Evolutionary conservation across 2,797 vertebrate genomes (phyloP).

Genomic region (Microcaecilia unicolor): DNA sequence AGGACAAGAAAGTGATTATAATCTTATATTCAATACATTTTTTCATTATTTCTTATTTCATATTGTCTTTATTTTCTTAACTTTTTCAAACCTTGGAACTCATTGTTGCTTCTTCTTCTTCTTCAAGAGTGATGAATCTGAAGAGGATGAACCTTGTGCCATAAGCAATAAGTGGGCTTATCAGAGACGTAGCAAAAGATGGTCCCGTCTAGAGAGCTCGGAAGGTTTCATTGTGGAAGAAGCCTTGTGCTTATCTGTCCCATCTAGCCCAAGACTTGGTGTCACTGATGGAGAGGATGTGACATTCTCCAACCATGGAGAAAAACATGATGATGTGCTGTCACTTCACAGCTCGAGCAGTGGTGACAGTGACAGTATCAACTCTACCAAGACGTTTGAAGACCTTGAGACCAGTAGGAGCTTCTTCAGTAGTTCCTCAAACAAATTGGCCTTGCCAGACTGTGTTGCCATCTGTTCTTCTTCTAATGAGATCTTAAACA

Average conservation of each 20-base stretch:
- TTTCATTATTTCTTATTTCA: too few relatives aligned
- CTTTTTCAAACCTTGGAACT: too few relatives aligned
- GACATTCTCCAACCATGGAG: conserved; percentile 23
- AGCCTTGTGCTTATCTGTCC: conserved; percentile 7
- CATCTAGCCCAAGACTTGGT: conserved; percentile 28
- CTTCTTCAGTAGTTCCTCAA: conserved; percentile 54
- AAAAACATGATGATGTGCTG: conserved; percentile 55
- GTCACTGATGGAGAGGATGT: conserved; percentile 16
- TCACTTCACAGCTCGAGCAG: conserved; percentile 70
- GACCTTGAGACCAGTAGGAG: conserved; percentile 48
- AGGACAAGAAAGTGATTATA: too few relatives aligned
- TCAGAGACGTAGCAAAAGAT: conserved; percentile 50
- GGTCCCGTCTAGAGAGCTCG: conserved; percentile 50
- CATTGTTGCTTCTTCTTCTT: too few relatives aligned
- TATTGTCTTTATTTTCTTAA: too few relatives aligned
- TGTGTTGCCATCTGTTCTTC: conserved; percentile 52
- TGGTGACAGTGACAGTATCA: conserved; percentile 53
- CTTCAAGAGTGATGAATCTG: conserved; percentile 56
- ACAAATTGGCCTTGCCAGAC: conserved; percentile 45
- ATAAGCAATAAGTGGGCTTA: conserved; percentile 77
- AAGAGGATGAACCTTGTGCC: conserved; percentile 69
- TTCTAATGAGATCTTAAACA: conserved; percentile 32
- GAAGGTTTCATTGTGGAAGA: conserved; percentile 20
- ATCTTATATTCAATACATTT: too few relatives aligned
- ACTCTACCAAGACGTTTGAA: conserved; percentile 34